These are phyloP conservation scores for Pseudolycoriella hygida DNA, from an alignment of 2,888 invertebrate species.

Conservation along the genomic window DNA sequence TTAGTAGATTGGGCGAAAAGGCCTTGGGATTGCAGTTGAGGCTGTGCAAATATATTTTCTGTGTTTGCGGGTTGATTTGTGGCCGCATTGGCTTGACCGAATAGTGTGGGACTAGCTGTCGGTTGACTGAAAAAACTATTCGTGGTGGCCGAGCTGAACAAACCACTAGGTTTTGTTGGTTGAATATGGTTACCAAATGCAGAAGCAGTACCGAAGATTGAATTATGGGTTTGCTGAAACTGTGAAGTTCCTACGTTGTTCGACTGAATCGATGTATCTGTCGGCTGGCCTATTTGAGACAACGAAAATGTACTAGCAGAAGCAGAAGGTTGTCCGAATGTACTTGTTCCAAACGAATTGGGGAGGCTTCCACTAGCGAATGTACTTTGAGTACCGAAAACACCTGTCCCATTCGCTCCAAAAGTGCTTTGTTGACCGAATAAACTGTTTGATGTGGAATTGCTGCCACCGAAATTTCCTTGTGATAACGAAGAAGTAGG, in stretches of 20 bases:
- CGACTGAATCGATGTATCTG: constrained; percentile 4
- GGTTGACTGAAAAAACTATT: constrained; percentile 2
- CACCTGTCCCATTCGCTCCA: constrained; percentile 17
- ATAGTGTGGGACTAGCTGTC: constrained; percentile 15
- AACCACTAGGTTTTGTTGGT: not conserved
- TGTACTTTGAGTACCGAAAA: constrained; percentile 10
- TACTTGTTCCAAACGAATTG: constrained; percentile 17
- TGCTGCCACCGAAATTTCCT: constrained; percentile 16
- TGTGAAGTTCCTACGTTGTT: constrained; percentile 9
- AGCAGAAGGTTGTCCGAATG: constrained; percentile 6
- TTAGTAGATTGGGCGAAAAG: too few relatives aligned
- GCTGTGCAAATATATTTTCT: constrained; percentile 19
- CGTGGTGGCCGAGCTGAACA: not conserved
- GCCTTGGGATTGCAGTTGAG: constrained; percentile 18
- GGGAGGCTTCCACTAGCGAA: constrained; percentile 15
- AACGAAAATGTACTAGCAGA: constrained; percentile 9
- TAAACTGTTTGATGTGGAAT: constrained; percentile 9
- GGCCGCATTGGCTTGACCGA: constrained; percentile 24
- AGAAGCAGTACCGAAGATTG: constrained; percentile 6
- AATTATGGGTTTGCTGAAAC: not conserved
- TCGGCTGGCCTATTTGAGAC: constrained; percentile 3
- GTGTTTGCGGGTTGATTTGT: constrained; percentile 13
- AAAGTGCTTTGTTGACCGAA: constrained; percentile 3
- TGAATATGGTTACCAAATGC: not conserved
- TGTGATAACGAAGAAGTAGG: not conserved